phyloP scores from a whole-genome alignment of 2,888 invertebrate genomes.

The Drosophila fulvimacula region DNA sequence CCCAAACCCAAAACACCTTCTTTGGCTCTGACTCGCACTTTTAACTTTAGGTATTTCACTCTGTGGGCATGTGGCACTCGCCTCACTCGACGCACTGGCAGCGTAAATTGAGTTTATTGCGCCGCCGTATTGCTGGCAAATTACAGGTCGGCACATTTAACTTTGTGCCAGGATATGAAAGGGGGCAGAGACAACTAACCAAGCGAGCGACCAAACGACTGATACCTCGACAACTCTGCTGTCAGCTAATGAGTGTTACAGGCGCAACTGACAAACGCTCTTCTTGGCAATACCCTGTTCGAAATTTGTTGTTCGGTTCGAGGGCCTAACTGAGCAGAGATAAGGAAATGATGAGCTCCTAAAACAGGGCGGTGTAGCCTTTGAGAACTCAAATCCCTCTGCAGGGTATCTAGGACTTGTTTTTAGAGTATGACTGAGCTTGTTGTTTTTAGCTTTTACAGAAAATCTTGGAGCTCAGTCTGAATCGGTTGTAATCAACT shows the following conservation, averaged over 20 bases:
- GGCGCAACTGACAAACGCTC: conserved; percentile 57
- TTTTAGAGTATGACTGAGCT: not conserved
- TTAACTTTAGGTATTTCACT: conserved; percentile 32
- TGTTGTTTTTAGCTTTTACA: not conserved
- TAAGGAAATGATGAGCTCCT: not conserved
- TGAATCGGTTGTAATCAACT: too few relatives aligned
- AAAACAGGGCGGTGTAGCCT: not conserved
- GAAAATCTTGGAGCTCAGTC: too few relatives aligned
- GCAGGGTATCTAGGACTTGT: not conserved
- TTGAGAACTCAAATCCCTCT: not conserved
- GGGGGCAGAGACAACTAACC: conserved; percentile 39
- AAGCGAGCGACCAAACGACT: conserved; percentile 18
- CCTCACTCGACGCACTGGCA: conserved; percentile 44
- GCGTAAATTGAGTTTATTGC: conserved; percentile 78
- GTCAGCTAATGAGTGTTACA: conserved; percentile 70
- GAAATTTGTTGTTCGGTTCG: not conserved
- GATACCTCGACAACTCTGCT: conserved; percentile 29
- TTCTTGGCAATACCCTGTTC: conserved; percentile 30
- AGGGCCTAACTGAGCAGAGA: not conserved
- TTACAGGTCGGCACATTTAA: conserved; percentile 82
- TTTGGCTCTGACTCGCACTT: conserved; percentile 1
- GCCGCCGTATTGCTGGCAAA: conserved; percentile 80
- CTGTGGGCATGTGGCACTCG: conserved; percentile 66
- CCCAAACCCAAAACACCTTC: conserved; percentile 4
- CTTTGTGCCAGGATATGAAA: conserved; percentile 78